Evolutionary conservation across 2,888 invertebrate species (phyloP).

Genomic region (Cyclophora punctaria): DNA sequence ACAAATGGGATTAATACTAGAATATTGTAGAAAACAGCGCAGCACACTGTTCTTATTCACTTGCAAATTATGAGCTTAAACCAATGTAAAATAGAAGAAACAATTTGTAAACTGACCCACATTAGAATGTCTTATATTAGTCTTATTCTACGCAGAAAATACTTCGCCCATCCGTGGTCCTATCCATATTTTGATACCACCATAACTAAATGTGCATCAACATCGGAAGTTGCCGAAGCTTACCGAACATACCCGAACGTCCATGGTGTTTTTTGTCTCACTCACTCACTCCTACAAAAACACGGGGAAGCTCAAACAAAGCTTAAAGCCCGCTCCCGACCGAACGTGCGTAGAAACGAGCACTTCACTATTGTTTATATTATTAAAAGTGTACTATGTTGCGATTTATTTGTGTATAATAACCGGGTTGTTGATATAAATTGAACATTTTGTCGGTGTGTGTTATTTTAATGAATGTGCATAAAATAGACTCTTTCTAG

Average conservation of each 20-base stretch:
- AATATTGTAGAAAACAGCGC: no score
- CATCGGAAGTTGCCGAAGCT: constrained; percentile 32
- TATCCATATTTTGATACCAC: constrained; percentile 36
- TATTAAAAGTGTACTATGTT: constrained; percentile 46
- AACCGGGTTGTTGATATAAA: constrained; percentile 29
- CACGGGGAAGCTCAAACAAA: constrained; percentile 32
- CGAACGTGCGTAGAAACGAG: constrained; percentile 26
- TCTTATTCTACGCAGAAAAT: no score
- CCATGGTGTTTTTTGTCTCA: constrained; percentile 60
- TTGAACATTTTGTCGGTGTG: constrained; percentile 25
- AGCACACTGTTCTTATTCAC: no score
- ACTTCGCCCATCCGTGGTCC: no score
- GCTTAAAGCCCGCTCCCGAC: constrained; percentile 35
- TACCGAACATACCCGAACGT: constrained; percentile 56
- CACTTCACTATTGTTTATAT: constrained; percentile 38
- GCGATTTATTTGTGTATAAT: constrained; percentile 46
- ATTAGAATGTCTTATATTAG: no score
- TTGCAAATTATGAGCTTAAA: no score
- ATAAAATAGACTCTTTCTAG: constrained; percentile 22
- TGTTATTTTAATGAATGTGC: constrained; percentile 26
- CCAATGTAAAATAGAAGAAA: no score
- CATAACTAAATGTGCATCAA: constrained; percentile 37
- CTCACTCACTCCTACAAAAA: constrained; percentile 55
- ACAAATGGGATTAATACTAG: no score
- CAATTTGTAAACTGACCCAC: no score